phyloP scores from a whole-genome alignment of 2,888 invertebrate species.

The Sussaba pulchella region DNA sequence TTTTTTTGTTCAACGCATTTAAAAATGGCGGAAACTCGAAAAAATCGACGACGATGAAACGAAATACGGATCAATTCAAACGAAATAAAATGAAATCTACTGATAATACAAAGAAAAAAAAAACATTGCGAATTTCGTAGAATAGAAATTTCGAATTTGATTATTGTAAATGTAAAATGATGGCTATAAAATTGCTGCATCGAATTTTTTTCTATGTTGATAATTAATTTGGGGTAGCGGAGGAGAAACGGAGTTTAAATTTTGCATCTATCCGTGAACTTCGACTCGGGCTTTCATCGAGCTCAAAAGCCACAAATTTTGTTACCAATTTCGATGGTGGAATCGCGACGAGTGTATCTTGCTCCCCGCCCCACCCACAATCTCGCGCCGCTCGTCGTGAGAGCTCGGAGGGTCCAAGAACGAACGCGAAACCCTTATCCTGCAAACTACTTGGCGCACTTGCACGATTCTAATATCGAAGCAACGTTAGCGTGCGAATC shows the following conservation, averaged over 20 bases:
- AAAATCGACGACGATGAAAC: too few relatives aligned
- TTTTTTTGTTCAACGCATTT: too few relatives aligned
- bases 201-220: too few relatives aligned
- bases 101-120: too few relatives aligned
- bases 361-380: neutral
- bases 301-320: slow-evolving; percentile 27
- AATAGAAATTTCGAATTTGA: too few relatives aligned
- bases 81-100: too few relatives aligned
- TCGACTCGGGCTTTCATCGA: slow-evolving; percentile 4
- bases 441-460: slow-evolving; percentile 20
- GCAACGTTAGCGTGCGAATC: slow-evolving; percentile 19
- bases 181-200: too few relatives aligned
- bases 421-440: slow-evolving; percentile 7
- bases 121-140: too few relatives aligned
- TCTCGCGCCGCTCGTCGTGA: slow-evolving; percentile 13
- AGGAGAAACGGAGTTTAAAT: neutral
- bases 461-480: slow-evolving; percentile 33
- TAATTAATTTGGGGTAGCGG: neutral
- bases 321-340: slow-evolving; percentile 44
- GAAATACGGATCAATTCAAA: too few relatives aligned
- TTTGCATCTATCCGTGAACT: slow-evolving; percentile 2
- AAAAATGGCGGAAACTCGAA: too few relatives aligned
- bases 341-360: slow-evolving; percentile 27
- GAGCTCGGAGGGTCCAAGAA: slow-evolving; percentile 3
- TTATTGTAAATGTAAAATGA: too few relatives aligned